Conservation (phyloP, 2,888 invertebrate genomes). For the Pristionchus japonicus region DNA sequence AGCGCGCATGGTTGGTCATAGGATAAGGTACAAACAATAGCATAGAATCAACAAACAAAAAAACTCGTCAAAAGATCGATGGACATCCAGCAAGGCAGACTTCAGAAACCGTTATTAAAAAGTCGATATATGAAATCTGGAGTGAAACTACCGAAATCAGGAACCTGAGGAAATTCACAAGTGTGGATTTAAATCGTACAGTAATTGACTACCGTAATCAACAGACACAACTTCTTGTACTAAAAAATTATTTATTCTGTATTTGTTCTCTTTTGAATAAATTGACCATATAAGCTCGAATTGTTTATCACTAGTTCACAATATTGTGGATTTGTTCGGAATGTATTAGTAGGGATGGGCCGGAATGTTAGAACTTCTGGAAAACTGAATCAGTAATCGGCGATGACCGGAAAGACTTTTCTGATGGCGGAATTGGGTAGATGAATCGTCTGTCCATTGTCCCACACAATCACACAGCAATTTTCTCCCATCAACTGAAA, state of each 20-base stretch:
- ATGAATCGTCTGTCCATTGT: slow-evolving; percentile 68
- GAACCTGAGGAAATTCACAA: too few relatives aligned
- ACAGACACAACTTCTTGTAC: too few relatives aligned
- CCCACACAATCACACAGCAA: slow-evolving; percentile 69
- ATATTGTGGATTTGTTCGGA: slow-evolving; percentile 6
- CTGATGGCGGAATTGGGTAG: slow-evolving; percentile 63
- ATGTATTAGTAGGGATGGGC: not conserved
- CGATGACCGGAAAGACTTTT: slow-evolving; percentile 38
- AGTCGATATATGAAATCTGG: not conserved
- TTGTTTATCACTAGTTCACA: not conserved
- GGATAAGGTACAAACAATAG: not conserved
- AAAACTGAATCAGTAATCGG: slow-evolving; percentile 20
- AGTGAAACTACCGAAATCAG: not conserved
- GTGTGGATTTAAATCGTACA: not conserved
- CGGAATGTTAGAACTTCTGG: slow-evolving; percentile 20
- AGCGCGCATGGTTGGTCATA: not conserved
- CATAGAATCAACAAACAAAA: not conserved
- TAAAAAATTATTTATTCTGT: too few relatives aligned
- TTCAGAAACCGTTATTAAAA: too few relatives aligned
- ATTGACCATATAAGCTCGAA: not conserved
- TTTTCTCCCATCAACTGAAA: slow-evolving; percentile 64
- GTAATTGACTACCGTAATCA: not conserved
- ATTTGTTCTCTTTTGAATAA: not conserved
- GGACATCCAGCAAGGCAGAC: too few relatives aligned
- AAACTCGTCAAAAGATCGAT: not conserved